Conservation (phyloP, 2,888 invertebrate genomes). For the Lasius fuliginosus region DNA sequence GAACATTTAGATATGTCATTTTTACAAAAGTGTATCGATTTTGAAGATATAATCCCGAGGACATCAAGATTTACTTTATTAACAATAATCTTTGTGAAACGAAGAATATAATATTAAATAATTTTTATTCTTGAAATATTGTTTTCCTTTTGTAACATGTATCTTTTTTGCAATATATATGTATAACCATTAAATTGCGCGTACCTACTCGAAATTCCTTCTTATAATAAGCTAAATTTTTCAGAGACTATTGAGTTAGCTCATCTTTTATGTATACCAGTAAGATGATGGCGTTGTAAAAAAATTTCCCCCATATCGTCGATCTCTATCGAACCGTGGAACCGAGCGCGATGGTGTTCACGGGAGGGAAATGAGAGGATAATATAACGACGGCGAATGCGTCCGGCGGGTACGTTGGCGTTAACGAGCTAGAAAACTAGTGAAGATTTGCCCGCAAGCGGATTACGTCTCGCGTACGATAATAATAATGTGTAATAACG, state of each 20-base stretch:
- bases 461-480: constrained; percentile 70
- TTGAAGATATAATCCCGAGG: not conserved
- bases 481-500: constrained; percentile 73
- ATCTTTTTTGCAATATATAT: not conserved
- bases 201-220: constrained; percentile 8
- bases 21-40: not conserved
- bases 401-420: constrained; percentile 62
- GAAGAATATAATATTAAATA: not conserved
- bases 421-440: constrained; percentile 77
- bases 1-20: not conserved
- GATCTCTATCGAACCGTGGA: constrained; percentile 7
- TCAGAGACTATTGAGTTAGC: constrained; percentile 23
- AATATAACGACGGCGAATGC: constrained; percentile 24
- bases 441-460: constrained; percentile 74
- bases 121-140: not conserved
- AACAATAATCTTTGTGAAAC: not conserved
- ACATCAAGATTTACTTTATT: not conserved
- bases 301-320: constrained; percentile 29
- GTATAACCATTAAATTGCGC: not conserved
- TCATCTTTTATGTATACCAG: constrained; percentile 49
- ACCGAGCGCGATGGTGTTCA: constrained; percentile 7
- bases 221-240: constrained; percentile 33
- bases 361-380: constrained; percentile 5
- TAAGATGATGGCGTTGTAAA: constrained; percentile 19
- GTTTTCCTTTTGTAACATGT: not conserved